phyloP scores from a whole-genome alignment of 2,797 vertebrate species.

The Eulemur mongoz region DNA sequence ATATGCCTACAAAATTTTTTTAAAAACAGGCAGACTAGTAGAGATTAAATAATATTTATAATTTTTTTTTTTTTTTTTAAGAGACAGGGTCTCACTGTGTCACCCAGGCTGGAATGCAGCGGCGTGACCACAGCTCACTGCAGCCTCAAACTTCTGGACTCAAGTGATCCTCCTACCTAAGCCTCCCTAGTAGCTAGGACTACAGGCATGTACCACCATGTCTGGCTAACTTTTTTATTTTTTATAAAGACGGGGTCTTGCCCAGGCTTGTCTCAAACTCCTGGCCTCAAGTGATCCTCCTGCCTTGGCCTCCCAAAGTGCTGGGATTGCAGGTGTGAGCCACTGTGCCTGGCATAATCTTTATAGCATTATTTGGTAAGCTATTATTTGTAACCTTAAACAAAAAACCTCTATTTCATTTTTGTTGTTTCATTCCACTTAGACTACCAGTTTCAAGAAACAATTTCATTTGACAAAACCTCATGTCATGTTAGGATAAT shows the following conservation, averaged over 20 bases:
- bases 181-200: background rate
- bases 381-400: slow-evolving; percentile 1
- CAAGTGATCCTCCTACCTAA: background rate
- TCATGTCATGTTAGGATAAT: slow-evolving; percentile 10
- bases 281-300: background rate
- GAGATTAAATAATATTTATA: slow-evolving; percentile 25
- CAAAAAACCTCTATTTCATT: background rate
- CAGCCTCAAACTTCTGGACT: background rate
- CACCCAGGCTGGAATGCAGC: background rate
- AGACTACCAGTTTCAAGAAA: background rate
- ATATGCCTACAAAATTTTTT: background rate
- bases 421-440: slow-evolving; percentile 12
- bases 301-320: background rate
- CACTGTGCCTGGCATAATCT: background rate
- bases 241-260: background rate
- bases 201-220: background rate
- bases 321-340: background rate
- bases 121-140: background rate
- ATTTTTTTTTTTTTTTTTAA: background rate
- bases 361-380: slow-evolving; percentile 32
- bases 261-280: background rate
- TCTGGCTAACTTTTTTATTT: background rate
- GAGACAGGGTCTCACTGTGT: background rate
- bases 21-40: slow-evolving; percentile 3
- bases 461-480: slow-evolving; percentile 13